A percentile compares a stretch with the other conserved stretches of the same genome.
Conservation (phyloP, 2,888 invertebrate species). For the Yponomeuta evonymella region DNA sequence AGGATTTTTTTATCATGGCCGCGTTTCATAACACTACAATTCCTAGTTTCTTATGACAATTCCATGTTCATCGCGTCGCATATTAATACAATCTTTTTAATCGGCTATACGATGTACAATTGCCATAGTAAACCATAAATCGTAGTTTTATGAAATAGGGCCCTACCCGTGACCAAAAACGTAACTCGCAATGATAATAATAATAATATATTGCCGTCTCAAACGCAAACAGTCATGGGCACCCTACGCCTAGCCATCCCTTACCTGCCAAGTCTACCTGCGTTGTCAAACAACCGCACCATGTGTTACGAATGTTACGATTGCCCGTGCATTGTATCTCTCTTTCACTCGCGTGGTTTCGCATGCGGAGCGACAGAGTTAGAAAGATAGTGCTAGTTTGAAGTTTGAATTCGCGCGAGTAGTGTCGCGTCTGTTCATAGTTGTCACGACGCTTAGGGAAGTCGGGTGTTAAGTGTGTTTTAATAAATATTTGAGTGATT, state of each 20-base stretch:
- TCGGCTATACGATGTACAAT: too few relatives aligned
- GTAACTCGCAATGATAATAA: too few relatives aligned
- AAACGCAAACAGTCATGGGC: background rate
- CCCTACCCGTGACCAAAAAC: too few relatives aligned
- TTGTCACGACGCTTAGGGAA: background rate
- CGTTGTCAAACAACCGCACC: background rate
- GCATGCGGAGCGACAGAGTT: background rate
- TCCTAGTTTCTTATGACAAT: too few relatives aligned
- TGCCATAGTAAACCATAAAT: too few relatives aligned
- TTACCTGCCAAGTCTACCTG: slow-evolving; percentile 12
- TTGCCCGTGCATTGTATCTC: background rate
- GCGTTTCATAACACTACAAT: too few relatives aligned
- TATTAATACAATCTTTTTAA: too few relatives aligned
- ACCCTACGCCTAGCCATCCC: slow-evolving; percentile 7
- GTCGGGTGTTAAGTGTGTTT: background rate
- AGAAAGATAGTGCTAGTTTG: background rate
- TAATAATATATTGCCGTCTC: too few relatives aligned
- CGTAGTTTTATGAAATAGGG: too few relatives aligned
- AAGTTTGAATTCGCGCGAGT: background rate
- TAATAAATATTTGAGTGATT: background rate
- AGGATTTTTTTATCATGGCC: too few relatives aligned
- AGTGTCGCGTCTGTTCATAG: background rate
- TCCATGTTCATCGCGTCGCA: too few relatives aligned
- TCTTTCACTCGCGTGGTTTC: background rate
- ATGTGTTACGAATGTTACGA: background rate